These are phyloP conservation scores for Alviniconcha strummeri DNA, from an alignment of 2,888 invertebrate species.

Conservation along the genomic window DNA sequence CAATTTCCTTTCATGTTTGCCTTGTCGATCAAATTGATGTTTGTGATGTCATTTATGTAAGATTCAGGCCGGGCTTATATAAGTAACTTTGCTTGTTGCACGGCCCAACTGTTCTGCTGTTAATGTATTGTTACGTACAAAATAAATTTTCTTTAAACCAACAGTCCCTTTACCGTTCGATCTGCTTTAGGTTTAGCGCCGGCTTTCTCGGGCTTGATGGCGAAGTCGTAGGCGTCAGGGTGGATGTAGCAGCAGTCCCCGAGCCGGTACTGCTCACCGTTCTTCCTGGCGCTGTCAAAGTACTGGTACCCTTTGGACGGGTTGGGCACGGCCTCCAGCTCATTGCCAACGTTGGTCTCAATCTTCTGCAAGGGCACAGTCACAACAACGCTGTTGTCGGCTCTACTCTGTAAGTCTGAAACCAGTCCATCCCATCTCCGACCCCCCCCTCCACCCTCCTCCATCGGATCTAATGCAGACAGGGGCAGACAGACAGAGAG, in stretches of 20 bases:
- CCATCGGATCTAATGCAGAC: not conserved
- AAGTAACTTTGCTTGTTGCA: too few species aligned
- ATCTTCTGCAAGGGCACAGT: slow-evolving; percentile 1
- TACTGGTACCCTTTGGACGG: slow-evolving; percentile 47
- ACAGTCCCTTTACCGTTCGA: slow-evolving; percentile 47
- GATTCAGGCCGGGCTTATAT: too few species aligned
- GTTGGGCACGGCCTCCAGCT: slow-evolving; percentile 40
- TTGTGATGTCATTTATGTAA: too few species aligned
- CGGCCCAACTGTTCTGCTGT: too few species aligned
- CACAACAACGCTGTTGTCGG: not conserved
- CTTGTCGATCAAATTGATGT: too few species aligned
- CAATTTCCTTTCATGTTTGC: too few species aligned
- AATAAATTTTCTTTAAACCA: too few species aligned
- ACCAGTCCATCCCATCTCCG: not conserved
- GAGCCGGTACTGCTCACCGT: slow-evolving; percentile 77
- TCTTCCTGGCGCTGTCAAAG: slow-evolving; percentile 68
- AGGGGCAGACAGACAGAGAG: not conserved
- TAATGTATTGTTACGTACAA: too few species aligned
- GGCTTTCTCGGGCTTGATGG: slow-evolving; percentile 55
- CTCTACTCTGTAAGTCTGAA: not conserved
- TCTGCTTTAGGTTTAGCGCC: slow-evolving; percentile 56
- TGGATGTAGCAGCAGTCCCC: slow-evolving; percentile 83
- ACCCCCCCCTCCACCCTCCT: not conserved
- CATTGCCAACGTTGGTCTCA: slow-evolving; percentile 23
- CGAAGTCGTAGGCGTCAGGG: slow-evolving; percentile 62